Base-by-base conservation (phyloP, 1,140 invertebrate genomes). In the Drosophila obscura region DNA sequence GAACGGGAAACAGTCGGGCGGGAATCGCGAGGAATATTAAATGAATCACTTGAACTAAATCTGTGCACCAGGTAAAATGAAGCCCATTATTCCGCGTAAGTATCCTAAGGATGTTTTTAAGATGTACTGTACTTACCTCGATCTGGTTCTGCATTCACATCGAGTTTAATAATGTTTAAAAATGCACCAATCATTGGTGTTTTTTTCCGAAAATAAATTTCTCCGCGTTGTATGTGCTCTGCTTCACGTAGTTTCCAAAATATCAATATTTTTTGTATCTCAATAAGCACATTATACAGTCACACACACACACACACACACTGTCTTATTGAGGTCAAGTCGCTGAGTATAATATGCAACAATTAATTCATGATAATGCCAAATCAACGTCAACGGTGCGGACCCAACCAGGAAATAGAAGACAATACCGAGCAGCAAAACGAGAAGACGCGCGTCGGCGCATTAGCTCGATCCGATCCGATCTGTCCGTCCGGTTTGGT, bases 351-450 rank as follows among this genome's bases (percentile, higher is more conserved):
- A 73, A 80, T 80, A 73, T 64, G 67, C 77, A 71, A 52, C 61
- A 67, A 67, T 69, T 75, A 78, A 77, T 81, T 69, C 53, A 80
- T 69, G 74, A 84, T 85, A 84, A 69, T 67, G 66, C 62, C 52
- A 53, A 83, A 46, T 60, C 50, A 57, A 73, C 71, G 67, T 64
- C 63, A 65, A 59, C 77, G 68, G 79, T 75, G 60, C 71, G 45
- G 52, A 74, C 35, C 72, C 61, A 85, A 85, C 78, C 81, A 85
- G 81, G 81, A 85, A 85, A 72, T 87, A 50, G 61, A 75, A 77
- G 63, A 74, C 52, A 65, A 71, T 72, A 13, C 11, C 19, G 9
- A 35, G 9, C 0, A 85, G 81, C 82, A 80, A 81, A 82, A 78
- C 65, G 67, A 82, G 63, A 67, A 72, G 78, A 75, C 66, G 66